phyloP scores from a whole-genome alignment of 1,140 invertebrate genomes.

The Heliothis subflexa region DNA sequence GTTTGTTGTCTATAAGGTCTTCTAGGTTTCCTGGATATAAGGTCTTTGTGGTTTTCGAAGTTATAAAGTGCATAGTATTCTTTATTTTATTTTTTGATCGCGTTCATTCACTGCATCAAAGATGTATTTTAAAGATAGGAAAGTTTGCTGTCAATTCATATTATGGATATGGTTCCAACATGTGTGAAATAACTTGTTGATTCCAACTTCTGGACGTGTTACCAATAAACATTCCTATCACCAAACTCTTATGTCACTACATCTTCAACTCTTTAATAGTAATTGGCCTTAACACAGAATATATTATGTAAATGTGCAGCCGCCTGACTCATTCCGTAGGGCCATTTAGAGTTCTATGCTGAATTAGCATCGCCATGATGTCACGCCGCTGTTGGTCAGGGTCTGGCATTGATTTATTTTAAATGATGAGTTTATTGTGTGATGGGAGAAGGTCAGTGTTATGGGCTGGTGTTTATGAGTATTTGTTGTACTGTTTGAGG shows the following conservation, averaged over 20 bases:
- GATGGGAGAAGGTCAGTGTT: neutral
- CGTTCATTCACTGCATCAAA: too few relatives aligned
- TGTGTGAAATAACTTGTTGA: neutral
- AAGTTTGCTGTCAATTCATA: too few relatives aligned
- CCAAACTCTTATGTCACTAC: conserved; percentile 1
- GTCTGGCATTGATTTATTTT: conserved; percentile 15
- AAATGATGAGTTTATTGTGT: neutral
- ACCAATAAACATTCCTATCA: conserved; percentile 9
- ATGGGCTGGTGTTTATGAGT: neutral
- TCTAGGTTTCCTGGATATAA: too few relatives aligned
- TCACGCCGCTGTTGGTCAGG: conserved; percentile 30
- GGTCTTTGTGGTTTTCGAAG: too few relatives aligned
- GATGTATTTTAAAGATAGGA: too few relatives aligned
- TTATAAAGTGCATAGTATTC: too few relatives aligned
- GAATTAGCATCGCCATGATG: conserved; percentile 32
- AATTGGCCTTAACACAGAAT: conserved; percentile 32
- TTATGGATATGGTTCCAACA: too few relatives aligned
- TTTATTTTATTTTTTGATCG: too few relatives aligned
- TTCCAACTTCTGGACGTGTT: neutral
- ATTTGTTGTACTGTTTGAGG: neutral
- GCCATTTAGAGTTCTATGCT: conserved; percentile 3
- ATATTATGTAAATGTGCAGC: conserved; percentile 30
- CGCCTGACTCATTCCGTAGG: conserved; percentile 26
- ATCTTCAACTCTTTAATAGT: neutral
- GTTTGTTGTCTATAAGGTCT: neutral